Base-by-base conservation (phyloP, 2,888 invertebrate species). In the Selenia dentaria region DNA sequence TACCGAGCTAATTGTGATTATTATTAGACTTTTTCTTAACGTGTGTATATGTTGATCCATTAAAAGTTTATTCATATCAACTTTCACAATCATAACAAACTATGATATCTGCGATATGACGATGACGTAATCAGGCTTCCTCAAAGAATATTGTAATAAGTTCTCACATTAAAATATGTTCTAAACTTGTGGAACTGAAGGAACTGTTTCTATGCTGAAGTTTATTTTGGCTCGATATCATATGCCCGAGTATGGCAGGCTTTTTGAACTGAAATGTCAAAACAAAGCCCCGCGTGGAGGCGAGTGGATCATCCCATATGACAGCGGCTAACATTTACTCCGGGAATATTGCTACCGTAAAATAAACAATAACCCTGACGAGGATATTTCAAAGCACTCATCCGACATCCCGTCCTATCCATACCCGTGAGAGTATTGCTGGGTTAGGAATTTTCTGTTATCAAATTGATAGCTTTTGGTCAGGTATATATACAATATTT, bases 331-430 rank as follows among this genome's bases (percentile, higher is more conserved):
- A 48, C 41, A 51, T 36, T 37, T 39, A 20, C 25, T 33, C 33
- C 41, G 41, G 28, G 39, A 35, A 27, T 52, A 52, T 54, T 54
- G 47, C 43, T 35, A 39, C 32, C 34, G 38, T 54, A 43, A 53
- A 62, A 66, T 66, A 62, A 64, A 70, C 59, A 64, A 64, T 67
- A 62, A 58, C 54, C 51, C 51, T 57, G 62, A 71, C 71, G 70
- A 63, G 61, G 53, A 57, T 51, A 62, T 69, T 62, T 54, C 50
- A 56, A 54, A 62, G 54, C 55, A 52, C 64, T 70, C 35, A n/a
- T n/a, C n/a, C n/a, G n/a, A n/a, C n/a, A n/a, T n/a, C n/a, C n/a
- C n/a, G n/a, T n/a, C n/a, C n/a, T n/a, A n/a, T n/a, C n/a, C n/a
- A n/a, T n/a, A n/a, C n/a, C n/a, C n/a, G n/a, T n/a, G n/a, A 35